Conservation (phyloP, 2,888 invertebrate genomes). For the Mamestra brassicae region DNA sequence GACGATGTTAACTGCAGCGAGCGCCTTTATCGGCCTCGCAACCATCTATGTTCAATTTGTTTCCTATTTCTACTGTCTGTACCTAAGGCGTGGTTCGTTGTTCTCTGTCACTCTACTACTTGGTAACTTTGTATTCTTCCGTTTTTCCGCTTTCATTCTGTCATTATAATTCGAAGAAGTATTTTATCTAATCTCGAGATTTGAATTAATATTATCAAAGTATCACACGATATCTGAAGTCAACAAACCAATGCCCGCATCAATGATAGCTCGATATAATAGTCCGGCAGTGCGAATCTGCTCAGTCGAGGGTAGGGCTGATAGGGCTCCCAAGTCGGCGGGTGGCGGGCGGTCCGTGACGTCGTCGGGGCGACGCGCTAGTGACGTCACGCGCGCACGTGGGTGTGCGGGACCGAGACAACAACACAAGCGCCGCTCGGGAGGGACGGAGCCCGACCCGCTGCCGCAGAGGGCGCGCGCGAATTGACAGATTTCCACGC, state of each 20-base stretch:
- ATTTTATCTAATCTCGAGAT: slow-evolving; percentile 36
- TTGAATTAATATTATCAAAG: slow-evolving; percentile 20
- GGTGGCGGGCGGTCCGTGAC: slow-evolving; percentile 79
- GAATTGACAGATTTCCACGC: slow-evolving; percentile 86
- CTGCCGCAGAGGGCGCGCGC: slow-evolving; percentile 81
- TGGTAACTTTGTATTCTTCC: slow-evolving; percentile 6
- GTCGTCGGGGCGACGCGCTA: slow-evolving; percentile 78
- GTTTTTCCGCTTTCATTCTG: slow-evolving; percentile 19
- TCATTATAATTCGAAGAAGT: slow-evolving; percentile 28
- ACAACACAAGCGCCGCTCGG: slow-evolving; percentile 66
- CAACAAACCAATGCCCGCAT: slow-evolving; percentile 35
- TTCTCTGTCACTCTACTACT: not conserved
- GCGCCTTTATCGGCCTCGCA: slow-evolving; percentile 7
- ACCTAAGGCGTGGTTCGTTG: slow-evolving; percentile 4
- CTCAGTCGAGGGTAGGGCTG: slow-evolving; percentile 57
- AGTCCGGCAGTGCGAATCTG: slow-evolving; percentile 26
- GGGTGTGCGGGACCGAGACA: slow-evolving; percentile 83
- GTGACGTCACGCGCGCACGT: slow-evolving; percentile 88
- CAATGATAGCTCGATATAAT: slow-evolving; percentile 28
- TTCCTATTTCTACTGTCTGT: not conserved
- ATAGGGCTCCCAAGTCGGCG: slow-evolving; percentile 66
- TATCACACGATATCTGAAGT: slow-evolving; percentile 34
- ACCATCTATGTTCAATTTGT: slow-evolving; percentile 13
- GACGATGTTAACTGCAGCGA: slow-evolving; percentile 28
- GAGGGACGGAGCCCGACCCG: slow-evolving; percentile 69